Evolutionary conservation across 2,888 invertebrate genomes (phyloP).

Genomic region (Craniophora ligustri): DNA sequence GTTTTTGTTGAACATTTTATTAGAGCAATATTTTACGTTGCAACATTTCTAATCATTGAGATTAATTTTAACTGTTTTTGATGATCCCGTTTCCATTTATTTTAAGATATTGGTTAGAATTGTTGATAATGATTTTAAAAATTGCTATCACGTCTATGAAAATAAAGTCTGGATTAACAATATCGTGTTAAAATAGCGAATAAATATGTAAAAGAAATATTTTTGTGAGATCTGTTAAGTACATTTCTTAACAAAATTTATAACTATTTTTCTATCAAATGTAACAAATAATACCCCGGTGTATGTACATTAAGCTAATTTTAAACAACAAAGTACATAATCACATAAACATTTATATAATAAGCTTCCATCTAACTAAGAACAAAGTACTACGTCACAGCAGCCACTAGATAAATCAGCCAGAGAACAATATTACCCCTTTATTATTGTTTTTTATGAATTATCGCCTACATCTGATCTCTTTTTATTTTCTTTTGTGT

Average conservation of each 20-base stretch:
- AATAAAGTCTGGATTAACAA: too few species aligned
- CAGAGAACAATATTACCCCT: slow-evolving; percentile 73
- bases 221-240: too few species aligned
- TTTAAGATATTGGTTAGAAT: neutral
- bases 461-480: slow-evolving; percentile 80
- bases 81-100: neutral
- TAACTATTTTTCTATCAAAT: slow-evolving; percentile 2
- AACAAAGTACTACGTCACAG: slow-evolving; percentile 52
- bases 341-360: slow-evolving; percentile 42
- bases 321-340: slow-evolving; percentile 37
- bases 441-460: slow-evolving; percentile 83
- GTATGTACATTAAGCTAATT: slow-evolving; percentile 26
- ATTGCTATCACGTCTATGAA: too few species aligned
- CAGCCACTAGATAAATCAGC: slow-evolving; percentile 69
- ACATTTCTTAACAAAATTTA: too few species aligned
- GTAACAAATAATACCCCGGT: slow-evolving; percentile 13
- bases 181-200: too few species aligned
- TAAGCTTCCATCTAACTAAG: slow-evolving; percentile 44
- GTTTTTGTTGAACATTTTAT: slow-evolving; percentile 33
- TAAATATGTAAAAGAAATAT: too few species aligned
- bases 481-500: slow-evolving; percentile 75
- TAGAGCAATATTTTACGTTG: slow-evolving; percentile 28
- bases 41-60: slow-evolving; percentile 20
- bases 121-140: neutral
- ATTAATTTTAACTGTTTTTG: slow-evolving; percentile 14